Percentiles rank a stretch among this genome's conserved stretches.
These are phyloP conservation scores for Onychomys torridus DNA, from an alignment of 2,797 vertebrate genomes.

Conservation along the genomic window DNA sequence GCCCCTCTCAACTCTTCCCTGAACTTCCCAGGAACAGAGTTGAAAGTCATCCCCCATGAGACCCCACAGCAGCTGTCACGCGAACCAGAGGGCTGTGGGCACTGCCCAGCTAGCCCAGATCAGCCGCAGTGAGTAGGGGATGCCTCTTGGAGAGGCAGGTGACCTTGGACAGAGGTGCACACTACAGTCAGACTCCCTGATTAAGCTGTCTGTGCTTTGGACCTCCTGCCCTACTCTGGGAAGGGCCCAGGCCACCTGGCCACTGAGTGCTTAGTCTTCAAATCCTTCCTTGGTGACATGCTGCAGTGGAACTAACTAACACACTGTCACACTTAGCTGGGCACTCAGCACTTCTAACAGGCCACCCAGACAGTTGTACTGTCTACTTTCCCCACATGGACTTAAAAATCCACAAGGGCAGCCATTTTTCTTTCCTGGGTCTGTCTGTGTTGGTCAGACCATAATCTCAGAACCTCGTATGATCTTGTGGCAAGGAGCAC, in stretches of 20 bases:
- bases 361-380: rapidly evolving
- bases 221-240: neutral
- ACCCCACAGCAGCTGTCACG: neutral
- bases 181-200: neutral
- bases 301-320: rapidly evolving
- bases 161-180: neutral
- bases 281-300: neutral
- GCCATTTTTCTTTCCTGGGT: neutral
- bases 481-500: neutral
- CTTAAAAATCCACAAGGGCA: neutral
- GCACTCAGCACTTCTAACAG: neutral
- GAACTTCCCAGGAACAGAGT: neutral
- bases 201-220: neutral
- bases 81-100: neutral
- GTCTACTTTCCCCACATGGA: neutral
- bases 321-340: neutral
- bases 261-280: neutral
- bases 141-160: neutral
- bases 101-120: neutral
- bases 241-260: neutral
- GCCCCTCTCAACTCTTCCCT: neutral
- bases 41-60: neutral
- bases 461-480: neutral
- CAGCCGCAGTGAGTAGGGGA: neutral
- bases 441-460: neutral